Conservation (phyloP, 2,888 invertebrate species). For the Girardia tigrina region DNA sequence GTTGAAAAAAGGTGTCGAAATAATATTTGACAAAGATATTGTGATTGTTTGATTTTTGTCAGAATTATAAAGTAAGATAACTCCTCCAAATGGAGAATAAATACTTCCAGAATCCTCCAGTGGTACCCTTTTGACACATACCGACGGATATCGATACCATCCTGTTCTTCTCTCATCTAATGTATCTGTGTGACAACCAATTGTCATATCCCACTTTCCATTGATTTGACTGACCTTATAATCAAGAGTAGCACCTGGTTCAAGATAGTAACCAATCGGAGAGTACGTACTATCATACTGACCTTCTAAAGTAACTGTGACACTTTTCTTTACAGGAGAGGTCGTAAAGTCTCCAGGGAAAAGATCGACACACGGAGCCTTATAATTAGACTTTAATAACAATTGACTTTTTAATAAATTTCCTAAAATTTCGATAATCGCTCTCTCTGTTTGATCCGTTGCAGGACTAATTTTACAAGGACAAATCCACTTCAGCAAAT, state of each 20-base stretch:
- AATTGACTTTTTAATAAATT: background rate
- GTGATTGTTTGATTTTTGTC: background rate
- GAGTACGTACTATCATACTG: background rate
- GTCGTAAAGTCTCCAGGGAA: conserved; percentile 17
- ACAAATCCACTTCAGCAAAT: background rate
- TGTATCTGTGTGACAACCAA: conserved; percentile 15
- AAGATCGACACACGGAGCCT: too few relatives aligned
- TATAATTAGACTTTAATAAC: too few relatives aligned
- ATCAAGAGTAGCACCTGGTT: background rate
- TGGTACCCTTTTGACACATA: background rate
- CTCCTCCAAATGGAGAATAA: conserved; percentile 12
- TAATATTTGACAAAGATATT: conserved; percentile 6
- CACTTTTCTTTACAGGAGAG: background rate
- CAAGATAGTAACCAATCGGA: background rate
- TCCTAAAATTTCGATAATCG: background rate
- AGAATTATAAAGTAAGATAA: background rate
- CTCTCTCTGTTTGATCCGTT: background rate
- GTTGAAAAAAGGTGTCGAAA: conserved; percentile 24
- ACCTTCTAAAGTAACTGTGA: background rate
- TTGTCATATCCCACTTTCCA: background rate
- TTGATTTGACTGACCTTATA: background rate
- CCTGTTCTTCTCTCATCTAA: background rate
- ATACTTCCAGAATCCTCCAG: background rate
- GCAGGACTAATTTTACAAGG: background rate
- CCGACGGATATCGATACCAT: conserved; percentile 20